Evolutionary conservation across 2,113 vertebrate genomes (phyloP).

Genomic region (Chloropsis cyanopogon): DNA sequence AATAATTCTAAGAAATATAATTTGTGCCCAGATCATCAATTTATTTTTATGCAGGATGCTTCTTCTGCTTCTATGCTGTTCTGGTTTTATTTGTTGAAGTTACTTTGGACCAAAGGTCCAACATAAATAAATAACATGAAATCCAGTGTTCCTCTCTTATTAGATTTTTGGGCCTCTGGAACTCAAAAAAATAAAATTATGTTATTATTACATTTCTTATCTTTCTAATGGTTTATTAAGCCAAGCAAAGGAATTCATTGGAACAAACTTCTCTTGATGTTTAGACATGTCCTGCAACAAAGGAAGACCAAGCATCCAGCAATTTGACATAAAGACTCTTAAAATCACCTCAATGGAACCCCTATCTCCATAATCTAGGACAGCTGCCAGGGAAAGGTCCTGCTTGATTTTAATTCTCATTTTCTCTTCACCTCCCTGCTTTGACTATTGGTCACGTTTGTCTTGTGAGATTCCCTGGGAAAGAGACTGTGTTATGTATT

Average conservation of each 20-base stretch:
- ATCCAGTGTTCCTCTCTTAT: constrained; percentile 3
- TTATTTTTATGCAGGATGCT: background rate
- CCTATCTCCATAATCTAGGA: background rate
- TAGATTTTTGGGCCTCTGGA: constrained; percentile 24
- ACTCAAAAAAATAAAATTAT: constrained; percentile 41
- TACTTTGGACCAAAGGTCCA: background rate
- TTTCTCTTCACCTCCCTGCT: background rate
- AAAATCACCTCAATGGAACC: background rate
- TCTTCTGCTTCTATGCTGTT: background rate
- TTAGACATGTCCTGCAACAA: background rate
- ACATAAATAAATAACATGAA: constrained; percentile 2
- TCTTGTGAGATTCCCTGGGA: background rate
- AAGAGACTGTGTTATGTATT: background rate
- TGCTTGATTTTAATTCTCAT: background rate
- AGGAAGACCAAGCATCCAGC: background rate
- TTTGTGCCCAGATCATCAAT: background rate
- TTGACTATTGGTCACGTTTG: background rate
- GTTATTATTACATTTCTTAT: constrained; percentile 22
- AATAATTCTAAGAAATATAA: background rate
- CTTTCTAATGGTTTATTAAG: background rate
- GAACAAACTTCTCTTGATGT: background rate
- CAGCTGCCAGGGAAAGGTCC: background rate
- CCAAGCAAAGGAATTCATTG: background rate
- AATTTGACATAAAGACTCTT: background rate
- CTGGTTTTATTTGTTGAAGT: constrained; percentile 7